These are phyloP conservation scores for Oedothorax gibbosus DNA, from an alignment of 1,140 invertebrate genomes.

Conservation along the genomic window DNA sequence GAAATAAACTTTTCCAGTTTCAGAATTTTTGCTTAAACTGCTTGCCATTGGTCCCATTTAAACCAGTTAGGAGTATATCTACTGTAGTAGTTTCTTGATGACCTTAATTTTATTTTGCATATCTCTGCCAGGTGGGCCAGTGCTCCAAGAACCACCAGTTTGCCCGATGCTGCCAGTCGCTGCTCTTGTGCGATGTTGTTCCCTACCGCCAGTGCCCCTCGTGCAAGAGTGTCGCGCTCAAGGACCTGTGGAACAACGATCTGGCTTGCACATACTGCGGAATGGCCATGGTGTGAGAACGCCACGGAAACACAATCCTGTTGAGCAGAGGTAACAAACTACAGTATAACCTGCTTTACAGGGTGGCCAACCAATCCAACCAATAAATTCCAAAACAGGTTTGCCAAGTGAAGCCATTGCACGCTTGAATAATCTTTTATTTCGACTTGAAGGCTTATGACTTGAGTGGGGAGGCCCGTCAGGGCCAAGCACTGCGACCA, in stretches of 20 bases:
- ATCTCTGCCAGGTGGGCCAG: not conserved
- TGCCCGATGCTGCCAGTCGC: slow-evolving; percentile 43
- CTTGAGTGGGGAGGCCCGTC: no score
- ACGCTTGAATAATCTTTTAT: no score
- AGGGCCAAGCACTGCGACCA: no score
- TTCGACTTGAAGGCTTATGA: no score
- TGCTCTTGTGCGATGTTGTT: slow-evolving; percentile 26
- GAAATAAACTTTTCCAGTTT: no score
- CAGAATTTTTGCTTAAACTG: no score
- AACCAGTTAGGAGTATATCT: no score
- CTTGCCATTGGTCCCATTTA: no score
- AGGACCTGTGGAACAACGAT: slow-evolving; percentile 40
- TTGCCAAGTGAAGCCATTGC: not conserved
- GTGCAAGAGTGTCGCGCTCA: slow-evolving; percentile 36
- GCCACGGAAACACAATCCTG: not conserved
- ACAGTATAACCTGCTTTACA: not conserved
- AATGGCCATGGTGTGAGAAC: slow-evolving; percentile 13
- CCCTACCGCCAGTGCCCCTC: slow-evolving; percentile 14
- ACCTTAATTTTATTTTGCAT: no score
- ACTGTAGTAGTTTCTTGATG: no score
- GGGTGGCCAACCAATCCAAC: no score
- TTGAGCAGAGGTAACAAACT: not conserved
- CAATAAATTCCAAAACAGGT: no score
- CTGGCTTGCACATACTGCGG: slow-evolving; percentile 47
- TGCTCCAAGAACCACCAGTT: slow-evolving; percentile 39